Percentiles rank a stretch among this genome's conserved stretches.
Conservation (phyloP, 2,113 vertebrate species). For the Jacana jacana region DNA sequence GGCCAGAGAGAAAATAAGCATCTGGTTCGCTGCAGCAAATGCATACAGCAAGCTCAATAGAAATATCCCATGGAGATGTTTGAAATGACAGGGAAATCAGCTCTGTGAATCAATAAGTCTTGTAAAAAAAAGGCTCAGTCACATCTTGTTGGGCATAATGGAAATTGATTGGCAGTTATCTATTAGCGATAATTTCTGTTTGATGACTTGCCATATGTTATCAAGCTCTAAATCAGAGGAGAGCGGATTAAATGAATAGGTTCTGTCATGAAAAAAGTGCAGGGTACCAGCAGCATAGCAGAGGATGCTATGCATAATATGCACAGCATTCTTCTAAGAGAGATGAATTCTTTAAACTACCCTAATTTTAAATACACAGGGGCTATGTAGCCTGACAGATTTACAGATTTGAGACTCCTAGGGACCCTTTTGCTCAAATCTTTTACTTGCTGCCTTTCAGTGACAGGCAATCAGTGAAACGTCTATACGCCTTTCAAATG, state of each 20-base stretch:
- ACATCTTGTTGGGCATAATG: constrained; percentile 60
- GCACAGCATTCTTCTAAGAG: not conserved
- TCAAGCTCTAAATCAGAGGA: constrained; percentile 48
- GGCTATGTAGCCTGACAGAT: constrained; percentile 24
- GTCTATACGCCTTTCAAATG: constrained; percentile 23
- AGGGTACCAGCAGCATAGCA: not conserved
- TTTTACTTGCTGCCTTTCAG: constrained; percentile 30
- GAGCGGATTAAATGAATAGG: constrained; percentile 27
- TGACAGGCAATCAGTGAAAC: constrained; percentile 52
- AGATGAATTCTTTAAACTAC: constrained; percentile 39
- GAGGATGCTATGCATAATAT: not conserved
- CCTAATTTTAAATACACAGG: constrained; percentile 34
- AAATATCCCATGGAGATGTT: constrained; percentile 42
- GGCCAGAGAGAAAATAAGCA: constrained; percentile 27
- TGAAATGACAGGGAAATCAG: constrained; percentile 58
- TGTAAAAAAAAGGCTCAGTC: constrained; percentile 8
- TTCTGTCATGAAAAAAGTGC: constrained; percentile 30
- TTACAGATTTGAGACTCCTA: constrained; percentile 30
- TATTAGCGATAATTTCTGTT: constrained; percentile 66
- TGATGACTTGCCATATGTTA: constrained; percentile 65
- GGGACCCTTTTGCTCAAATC: constrained; percentile 29
- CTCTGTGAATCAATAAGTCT: constrained; percentile 11
- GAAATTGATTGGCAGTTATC: constrained; percentile 70
- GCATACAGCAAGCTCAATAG: constrained; percentile 8
- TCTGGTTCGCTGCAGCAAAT: constrained; percentile 29